phyloP scores from a whole-genome alignment of 2,113 vertebrate species.

The Sula dactylatra region DNA sequence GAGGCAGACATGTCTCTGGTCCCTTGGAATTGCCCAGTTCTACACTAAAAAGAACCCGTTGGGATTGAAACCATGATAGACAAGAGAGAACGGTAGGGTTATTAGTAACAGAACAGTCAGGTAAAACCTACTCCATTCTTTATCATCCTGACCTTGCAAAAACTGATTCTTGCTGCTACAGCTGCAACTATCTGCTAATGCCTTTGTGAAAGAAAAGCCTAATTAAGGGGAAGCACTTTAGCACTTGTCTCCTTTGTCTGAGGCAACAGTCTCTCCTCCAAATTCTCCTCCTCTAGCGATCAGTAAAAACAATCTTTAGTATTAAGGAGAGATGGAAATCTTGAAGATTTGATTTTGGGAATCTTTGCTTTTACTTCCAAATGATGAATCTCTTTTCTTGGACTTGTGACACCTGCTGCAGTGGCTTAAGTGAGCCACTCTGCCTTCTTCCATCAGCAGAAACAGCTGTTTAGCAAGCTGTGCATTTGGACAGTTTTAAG shows the following conservation, averaged over 20 bases:
- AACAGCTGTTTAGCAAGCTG: background rate
- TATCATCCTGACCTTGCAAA: background rate
- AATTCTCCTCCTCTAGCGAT: background rate
- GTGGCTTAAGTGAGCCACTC: background rate
- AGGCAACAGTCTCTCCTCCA: background rate
- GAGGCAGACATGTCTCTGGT: background rate
- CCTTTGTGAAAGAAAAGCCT: background rate
- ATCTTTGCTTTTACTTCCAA: constrained; percentile 17
- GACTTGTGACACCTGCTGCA: background rate
- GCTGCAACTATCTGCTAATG: background rate
- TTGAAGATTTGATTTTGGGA: background rate
- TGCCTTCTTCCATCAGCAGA: constrained; percentile 4
- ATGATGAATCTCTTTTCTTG: background rate
- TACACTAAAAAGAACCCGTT: background rate
- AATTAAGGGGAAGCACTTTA: background rate
- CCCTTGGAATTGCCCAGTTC: background rate
- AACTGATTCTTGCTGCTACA: background rate
- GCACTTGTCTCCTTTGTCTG: background rate
- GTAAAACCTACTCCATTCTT: background rate
- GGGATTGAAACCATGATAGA: background rate
- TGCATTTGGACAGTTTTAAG: background rate
- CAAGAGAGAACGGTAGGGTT: background rate
- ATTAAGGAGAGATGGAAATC: background rate
- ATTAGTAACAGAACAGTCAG: background rate
- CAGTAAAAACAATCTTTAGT: background rate